Evolutionary conservation across 2,888 invertebrate species (phyloP), one percentile per base, ranked within the genome.

Genomic region (Alsophila aescularia): DNA sequence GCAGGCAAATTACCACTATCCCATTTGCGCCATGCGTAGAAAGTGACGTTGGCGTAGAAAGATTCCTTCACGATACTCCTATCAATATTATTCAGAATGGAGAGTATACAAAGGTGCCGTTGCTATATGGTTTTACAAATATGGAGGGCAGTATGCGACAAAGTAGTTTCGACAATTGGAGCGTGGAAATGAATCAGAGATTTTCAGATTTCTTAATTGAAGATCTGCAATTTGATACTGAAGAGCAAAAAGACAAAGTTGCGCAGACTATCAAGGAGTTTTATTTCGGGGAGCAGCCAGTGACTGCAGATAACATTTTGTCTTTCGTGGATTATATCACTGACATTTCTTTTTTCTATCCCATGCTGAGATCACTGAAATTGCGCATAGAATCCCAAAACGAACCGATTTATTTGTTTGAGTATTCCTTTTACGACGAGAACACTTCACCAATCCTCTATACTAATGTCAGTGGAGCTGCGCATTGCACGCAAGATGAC

Each of bases 261-360:
- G 67, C 68, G 4, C 48, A 59, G 24, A 50, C 47, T 44, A 53
- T 79, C 0, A 81, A 77, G 58, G 45, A 71, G 6, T 79, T 77
- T 63, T 81, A 81, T 63, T 85, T 83, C 59, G 80, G 77, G 6
- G 55, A 72, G 10, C 37, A 69, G 7, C 34, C 58, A 1, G 60
- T 81, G 6, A 54, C 53, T 0, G 58, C 64, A 35, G 54, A 55
- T 0, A 70, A 56, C 3, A 34, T 72, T 9, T 79, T 48, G 13
- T 27, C 8, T 9, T 48, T 60, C 29, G 49, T 73, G 12, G 60
- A 75, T 35, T 83, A 69, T 32, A 69, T 73, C 41, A 57, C 78
- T 4, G 90, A 94, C 90, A 24, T 69, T 4, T 0, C 72, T 0
- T 76, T 82, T 55, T 62, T 54, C 2, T 77, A 72, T 58, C 64